phyloP scores from a whole-genome alignment of 1,140 invertebrate species.

The Diuraphis noxia region DNA sequence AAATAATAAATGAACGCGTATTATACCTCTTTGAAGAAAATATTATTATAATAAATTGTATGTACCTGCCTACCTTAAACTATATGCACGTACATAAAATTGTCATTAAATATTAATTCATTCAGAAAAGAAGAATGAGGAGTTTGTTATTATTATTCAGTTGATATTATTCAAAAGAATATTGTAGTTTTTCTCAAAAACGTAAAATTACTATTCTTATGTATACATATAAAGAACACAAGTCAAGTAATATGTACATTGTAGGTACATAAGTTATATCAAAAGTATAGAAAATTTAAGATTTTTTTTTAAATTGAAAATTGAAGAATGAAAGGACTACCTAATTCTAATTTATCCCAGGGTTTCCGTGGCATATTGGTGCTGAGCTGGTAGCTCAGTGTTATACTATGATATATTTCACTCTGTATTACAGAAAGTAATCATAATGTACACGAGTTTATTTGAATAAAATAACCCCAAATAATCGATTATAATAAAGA shows the following conservation, averaged over 20 bases:
- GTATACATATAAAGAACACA: neutral
- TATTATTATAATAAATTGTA: neutral
- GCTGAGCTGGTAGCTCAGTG: neutral
- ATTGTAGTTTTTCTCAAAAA: neutral
- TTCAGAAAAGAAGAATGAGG: neutral
- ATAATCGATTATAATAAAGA: neutral
- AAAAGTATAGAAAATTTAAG: neutral
- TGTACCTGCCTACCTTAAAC: neutral
- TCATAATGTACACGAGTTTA: neutral
- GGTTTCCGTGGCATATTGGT: neutral
- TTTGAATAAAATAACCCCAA: neutral
- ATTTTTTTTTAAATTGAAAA: conserved; percentile 6
- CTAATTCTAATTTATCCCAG: neutral
- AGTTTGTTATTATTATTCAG: neutral
- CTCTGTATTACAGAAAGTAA: neutral
- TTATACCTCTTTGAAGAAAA: neutral
- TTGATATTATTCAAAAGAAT: neutral
- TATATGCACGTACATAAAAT: neutral
- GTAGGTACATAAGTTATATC: neutral
- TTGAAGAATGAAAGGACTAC: neutral
- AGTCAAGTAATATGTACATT: neutral
- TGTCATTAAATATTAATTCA: neutral
- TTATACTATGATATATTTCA: neutral
- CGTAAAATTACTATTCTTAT: neutral
- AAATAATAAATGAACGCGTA: neutral